Percentiles rank a stretch among this genome's conserved stretches.
Evolutionary conservation across 2,888 invertebrate species (phyloP).

Genomic region (Chloromyia formosa): DNA sequence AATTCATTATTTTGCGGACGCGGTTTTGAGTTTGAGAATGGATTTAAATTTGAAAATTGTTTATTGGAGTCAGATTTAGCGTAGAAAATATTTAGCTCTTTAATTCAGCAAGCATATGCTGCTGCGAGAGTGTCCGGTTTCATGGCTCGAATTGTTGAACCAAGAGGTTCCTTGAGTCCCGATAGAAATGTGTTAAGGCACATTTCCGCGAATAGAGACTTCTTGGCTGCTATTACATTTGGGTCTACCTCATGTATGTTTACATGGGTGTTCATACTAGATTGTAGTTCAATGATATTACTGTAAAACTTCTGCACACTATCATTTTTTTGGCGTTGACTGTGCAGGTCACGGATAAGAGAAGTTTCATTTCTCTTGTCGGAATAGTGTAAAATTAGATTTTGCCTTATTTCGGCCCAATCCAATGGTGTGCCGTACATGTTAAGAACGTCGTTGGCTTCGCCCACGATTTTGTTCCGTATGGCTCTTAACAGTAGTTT

Average conservation of each 20-base stretch:
- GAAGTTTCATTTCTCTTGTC: slow-evolving; percentile 12
- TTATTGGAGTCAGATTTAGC: no score
- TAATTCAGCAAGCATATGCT: slow-evolving; percentile 31
- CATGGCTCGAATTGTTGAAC: slow-evolving; percentile 27
- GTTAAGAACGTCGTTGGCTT: slow-evolving; percentile 31
- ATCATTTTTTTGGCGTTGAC: slow-evolving; percentile 11
- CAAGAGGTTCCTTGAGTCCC: slow-evolving; percentile 15
- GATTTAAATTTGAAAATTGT: no score
- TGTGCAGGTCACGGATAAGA: slow-evolving; percentile 39
- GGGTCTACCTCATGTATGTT: slow-evolving; percentile 27
- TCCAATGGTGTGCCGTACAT: slow-evolving; percentile 32
- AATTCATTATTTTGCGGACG: no score
- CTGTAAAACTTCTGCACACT: slow-evolving; percentile 24
- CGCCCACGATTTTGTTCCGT: slow-evolving; percentile 40
- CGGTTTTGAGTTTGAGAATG: no score
- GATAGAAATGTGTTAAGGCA: slow-evolving; percentile 26
- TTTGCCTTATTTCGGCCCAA: slow-evolving; percentile 38
- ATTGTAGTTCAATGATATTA: slow-evolving; percentile 1
- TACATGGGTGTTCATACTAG: slow-evolving; percentile 21
- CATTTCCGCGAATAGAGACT: slow-evolving; percentile 21
- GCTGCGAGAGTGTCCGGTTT: slow-evolving; percentile 6
- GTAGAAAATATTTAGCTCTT: slow-evolving; percentile 43
- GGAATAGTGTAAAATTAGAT: slow-evolving; percentile 6
- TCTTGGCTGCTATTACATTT: slow-evolving; percentile 37
- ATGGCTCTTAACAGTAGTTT: background rate